These are phyloP conservation scores for Vimba vimba DNA, from an alignment of 2,113 vertebrate genomes.

Conservation along the genomic window DNA sequence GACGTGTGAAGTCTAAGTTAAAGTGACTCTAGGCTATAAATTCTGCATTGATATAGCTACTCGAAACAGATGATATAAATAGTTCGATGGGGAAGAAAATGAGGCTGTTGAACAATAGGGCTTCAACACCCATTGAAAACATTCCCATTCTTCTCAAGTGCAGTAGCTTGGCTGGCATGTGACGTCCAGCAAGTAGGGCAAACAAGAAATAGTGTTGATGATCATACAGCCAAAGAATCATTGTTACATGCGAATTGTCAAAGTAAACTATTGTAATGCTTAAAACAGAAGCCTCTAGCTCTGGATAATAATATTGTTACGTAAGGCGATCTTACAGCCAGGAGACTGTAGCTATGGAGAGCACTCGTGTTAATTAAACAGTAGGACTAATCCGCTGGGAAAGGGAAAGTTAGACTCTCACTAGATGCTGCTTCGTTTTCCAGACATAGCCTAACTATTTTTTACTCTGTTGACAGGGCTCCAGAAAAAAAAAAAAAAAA, in stretches of 20 bases:
- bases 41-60: background rate
- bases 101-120: background rate
- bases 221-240: too few relatives aligned
- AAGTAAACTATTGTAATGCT: background rate
- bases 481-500: too few relatives aligned
- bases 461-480: background rate
- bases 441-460: background rate
- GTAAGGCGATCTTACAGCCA: background rate
- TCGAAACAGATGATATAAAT: background rate
- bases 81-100: background rate
- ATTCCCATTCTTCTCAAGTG: background rate
- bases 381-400: background rate
- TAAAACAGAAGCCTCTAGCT: background rate
- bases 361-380: slow-evolving; percentile 22
- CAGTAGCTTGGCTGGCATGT: background rate
- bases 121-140: background rate
- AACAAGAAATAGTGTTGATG: too few relatives aligned
- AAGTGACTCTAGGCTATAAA: background rate
- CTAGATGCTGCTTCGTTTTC: background rate
- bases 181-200: background rate
- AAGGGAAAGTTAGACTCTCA: slow-evolving; percentile 1
- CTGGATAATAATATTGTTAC: background rate
- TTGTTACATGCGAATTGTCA: background rate
- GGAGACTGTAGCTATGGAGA: slow-evolving; percentile 24
- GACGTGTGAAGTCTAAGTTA: background rate